Conservation (phyloP, 2,797 vertebrate genomes). For the Alfaro cultratus region DNA sequence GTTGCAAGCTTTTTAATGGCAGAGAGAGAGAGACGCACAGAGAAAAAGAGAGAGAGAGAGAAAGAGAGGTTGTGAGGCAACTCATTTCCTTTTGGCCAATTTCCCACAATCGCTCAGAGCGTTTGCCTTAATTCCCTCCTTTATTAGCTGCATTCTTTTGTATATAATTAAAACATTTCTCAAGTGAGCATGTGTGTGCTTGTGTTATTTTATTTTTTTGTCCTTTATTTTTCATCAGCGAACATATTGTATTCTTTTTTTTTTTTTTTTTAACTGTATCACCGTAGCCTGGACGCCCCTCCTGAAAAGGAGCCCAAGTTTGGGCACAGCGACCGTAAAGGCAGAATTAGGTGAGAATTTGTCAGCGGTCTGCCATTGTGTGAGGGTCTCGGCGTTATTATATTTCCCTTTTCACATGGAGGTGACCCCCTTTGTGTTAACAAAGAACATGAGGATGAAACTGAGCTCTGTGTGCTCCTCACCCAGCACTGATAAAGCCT, state of each 20-base stretch:
- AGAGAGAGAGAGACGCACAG: conserved; percentile 47
- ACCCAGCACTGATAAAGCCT: conserved; percentile 77
- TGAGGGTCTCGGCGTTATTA: conserved; percentile 73
- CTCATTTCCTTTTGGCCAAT: conserved; percentile 94
- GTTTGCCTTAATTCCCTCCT: conserved; percentile 90
- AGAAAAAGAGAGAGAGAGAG: conserved; percentile 56
- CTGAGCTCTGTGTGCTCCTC: conserved; percentile 78
- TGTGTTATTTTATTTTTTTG: conserved; percentile 67
- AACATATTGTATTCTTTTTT: conserved; percentile 57
- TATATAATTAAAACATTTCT: conserved; percentile 87
- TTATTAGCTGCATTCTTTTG: conserved; percentile 85
- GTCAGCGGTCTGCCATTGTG: conserved; percentile 77
- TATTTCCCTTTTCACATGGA: conserved; percentile 77
- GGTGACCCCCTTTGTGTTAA: conserved; percentile 85
- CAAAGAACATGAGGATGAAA: conserved; percentile 83
- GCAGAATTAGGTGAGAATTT: conserved; percentile 78
- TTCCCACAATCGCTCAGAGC: conserved; percentile 90
- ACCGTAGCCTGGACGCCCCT: conserved; percentile 55
- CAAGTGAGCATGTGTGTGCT: conserved; percentile 78
- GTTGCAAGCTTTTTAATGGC: conserved; percentile 93
- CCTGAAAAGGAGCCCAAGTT: conserved; percentile 52
- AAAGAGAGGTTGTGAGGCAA: conserved; percentile 81
- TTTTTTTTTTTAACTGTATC: conserved; percentile 32
- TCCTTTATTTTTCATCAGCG: conserved; percentile 65
- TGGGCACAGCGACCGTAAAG: conserved; percentile 60